Conservation (phyloP, 2,888 invertebrate species). For the Drosophila pseudotakahashii region DNA sequence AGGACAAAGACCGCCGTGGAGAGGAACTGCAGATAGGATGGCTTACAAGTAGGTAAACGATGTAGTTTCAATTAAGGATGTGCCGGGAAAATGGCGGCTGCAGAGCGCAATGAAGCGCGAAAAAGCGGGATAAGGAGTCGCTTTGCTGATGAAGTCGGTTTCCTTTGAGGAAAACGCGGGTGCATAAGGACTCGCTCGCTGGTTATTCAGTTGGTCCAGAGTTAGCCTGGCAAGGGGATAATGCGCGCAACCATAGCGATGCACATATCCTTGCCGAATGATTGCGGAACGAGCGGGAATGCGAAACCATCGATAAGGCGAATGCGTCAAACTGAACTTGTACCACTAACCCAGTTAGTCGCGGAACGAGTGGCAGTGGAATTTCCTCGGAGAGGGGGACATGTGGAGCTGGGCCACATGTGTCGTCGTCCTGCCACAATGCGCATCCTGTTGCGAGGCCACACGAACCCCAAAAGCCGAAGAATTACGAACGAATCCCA, state of each 20-base stretch:
- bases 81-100: constrained; percentile 28
- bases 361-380: constrained; percentile 32
- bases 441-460: constrained; percentile 39
- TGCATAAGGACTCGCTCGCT: neutral
- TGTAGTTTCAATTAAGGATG: constrained; percentile 66
- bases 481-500: no score
- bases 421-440: constrained; percentile 30
- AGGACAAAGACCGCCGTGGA: constrained; percentile 48
- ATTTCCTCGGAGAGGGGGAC: constrained; percentile 4
- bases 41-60: constrained; percentile 69
- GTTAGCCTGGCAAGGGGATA: constrained; percentile 6
- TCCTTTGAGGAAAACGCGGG: constrained; percentile 11
- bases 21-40: constrained; percentile 50
- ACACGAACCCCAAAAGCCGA: constrained; percentile 3
- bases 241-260: constrained; percentile 5
- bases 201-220: constrained; percentile 2
- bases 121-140: constrained; percentile 10
- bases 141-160: constrained; percentile 28
- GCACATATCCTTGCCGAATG: constrained; percentile 31
- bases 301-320: constrained; percentile 33
- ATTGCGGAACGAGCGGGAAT: constrained; percentile 15
- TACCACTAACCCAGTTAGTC: constrained; percentile 82
- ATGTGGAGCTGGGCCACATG: neutral
- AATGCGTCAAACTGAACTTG: constrained; percentile 81
- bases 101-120: constrained; percentile 15